Evolutionary conservation across 2,888 invertebrate species (phyloP).

Genomic region (Cerceris ruficornis): DNA sequence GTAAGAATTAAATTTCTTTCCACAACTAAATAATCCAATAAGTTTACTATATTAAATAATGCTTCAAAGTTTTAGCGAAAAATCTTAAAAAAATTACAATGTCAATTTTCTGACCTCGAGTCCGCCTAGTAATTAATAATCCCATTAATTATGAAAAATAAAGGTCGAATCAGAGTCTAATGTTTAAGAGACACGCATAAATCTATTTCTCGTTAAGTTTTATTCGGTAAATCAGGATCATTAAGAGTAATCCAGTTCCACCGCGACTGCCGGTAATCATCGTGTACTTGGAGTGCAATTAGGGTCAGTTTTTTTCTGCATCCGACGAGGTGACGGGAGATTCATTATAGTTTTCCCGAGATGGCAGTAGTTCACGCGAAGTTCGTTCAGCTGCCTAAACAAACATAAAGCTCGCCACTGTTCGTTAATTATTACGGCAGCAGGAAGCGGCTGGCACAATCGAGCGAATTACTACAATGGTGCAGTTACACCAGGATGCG

Average conservation of each 20-base stretch:
- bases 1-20: no score
- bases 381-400: constrained; percentile 71
- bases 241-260: background rate
- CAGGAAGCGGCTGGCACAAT: constrained; percentile 63
- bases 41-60: no score
- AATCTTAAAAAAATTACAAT: no score
- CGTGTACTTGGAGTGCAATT: constrained; percentile 25
- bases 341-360: constrained; percentile 42
- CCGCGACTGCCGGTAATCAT: background rate
- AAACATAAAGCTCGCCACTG: constrained; percentile 69
- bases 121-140: no score
- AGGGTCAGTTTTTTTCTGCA: constrained; percentile 29
- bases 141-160: no score
- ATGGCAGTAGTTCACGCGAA: constrained; percentile 39
- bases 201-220: no score
- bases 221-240: no score
- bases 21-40: no score
- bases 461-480: constrained; percentile 65
- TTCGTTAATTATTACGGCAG: constrained; percentile 60
- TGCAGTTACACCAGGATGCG: constrained; percentile 61
- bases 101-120: no score
- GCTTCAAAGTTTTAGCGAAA: no score
- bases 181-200: no score
- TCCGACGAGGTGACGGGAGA: constrained; percentile 32
- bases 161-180: no score